Conservation (phyloP, 2,888 invertebrate species). For the Xestoiulus laeticollis region DNA sequence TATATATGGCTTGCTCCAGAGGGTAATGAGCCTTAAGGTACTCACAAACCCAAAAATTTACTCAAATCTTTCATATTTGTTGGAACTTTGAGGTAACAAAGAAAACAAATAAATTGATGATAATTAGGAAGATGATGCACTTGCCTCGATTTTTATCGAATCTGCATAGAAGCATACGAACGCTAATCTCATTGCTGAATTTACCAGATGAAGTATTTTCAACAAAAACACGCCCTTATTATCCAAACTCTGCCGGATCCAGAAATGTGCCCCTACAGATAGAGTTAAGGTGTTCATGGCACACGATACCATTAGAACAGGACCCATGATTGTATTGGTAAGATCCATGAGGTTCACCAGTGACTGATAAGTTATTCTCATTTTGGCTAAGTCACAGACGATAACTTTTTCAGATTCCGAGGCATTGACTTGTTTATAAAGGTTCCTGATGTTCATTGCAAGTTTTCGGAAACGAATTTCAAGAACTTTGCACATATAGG, state of each 20-base stretch:
- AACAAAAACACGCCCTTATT: neutral
- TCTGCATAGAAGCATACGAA: constrained; percentile 1
- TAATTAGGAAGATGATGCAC: neutral
- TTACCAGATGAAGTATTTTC: neutral
- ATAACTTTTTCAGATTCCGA: neutral
- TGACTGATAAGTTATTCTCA: neutral
- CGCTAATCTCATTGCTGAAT: neutral
- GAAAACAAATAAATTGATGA: neutral
- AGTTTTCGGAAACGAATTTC: neutral
- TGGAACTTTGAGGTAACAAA: too few relatives aligned
- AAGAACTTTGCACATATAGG: neutral
- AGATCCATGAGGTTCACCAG: neutral
- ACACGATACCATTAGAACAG: neutral
- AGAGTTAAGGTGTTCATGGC: neutral
- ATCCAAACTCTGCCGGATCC: neutral
- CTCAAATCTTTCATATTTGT: too few relatives aligned
- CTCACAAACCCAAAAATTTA: too few relatives aligned
- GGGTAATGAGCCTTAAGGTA: too few relatives aligned
- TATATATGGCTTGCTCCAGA: too few relatives aligned
- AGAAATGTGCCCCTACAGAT: neutral
- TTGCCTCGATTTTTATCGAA: constrained; percentile 1
- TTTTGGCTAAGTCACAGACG: neutral
- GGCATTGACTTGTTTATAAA: neutral
- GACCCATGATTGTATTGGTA: neutral
- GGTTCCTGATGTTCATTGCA: neutral